These are phyloP conservation scores for Nemapogon koenigi DNA, from an alignment of 2,888 invertebrate genomes.

Conservation along the genomic window DNA sequence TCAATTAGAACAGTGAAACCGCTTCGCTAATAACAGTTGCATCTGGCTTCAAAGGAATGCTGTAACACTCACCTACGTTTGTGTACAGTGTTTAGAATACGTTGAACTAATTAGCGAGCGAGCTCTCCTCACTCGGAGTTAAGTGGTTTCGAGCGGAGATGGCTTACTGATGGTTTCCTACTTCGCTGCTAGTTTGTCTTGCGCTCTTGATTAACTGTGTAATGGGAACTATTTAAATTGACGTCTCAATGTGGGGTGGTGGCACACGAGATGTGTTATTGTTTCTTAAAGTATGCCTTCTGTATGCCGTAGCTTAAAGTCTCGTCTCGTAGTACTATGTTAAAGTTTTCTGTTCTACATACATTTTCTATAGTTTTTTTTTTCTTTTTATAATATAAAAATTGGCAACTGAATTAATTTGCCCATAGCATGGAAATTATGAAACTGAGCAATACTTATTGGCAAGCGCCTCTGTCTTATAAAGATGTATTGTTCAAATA, in stretches of 20 bases:
- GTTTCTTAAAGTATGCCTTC: too few relatives aligned
- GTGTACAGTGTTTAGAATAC: conserved; percentile 25
- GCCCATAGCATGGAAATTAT: too few relatives aligned
- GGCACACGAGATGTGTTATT: too few relatives aligned
- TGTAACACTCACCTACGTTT: background rate
- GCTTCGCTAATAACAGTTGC: conserved; percentile 21
- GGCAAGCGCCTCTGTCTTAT: too few relatives aligned
- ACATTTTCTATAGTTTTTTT: too few relatives aligned
- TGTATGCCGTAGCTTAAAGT: too few relatives aligned
- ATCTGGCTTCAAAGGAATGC: conserved; percentile 30
- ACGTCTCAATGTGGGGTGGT: conserved; percentile 18
- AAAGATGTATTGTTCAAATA: too few relatives aligned
- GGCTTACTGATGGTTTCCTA: conserved; percentile 38
- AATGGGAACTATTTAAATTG: conserved; percentile 33
- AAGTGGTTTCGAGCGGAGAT: conserved; percentile 37
- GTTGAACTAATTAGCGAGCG: conserved; percentile 39
- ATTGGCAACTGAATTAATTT: too few relatives aligned
- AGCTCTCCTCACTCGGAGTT: conserved; percentile 23
- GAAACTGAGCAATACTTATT: too few relatives aligned
- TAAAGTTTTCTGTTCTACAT: too few relatives aligned
- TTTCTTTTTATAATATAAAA: too few relatives aligned
- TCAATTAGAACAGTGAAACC: conserved; percentile 1
- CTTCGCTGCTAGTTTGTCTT: conserved; percentile 39
- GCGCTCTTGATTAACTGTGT: conserved; percentile 39
- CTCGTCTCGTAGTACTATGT: too few relatives aligned